Conservation (phyloP, 92 coral and sea anemone species). For the Virgularia gustaviana region DNA sequence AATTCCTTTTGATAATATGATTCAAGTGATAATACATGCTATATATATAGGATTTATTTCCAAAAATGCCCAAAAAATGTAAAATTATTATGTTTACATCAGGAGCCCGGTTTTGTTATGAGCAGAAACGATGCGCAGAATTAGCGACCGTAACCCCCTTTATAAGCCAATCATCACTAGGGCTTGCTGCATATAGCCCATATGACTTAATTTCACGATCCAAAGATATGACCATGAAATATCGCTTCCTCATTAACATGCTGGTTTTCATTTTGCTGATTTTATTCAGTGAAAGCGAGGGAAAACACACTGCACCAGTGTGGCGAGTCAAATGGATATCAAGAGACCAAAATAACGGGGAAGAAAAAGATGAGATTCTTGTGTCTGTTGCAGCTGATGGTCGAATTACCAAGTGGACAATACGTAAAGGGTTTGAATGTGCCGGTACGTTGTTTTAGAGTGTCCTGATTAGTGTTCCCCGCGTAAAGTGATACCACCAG, state of each 20-base stretch:
- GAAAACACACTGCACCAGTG: constrained; percentile 95
- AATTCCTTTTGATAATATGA: not conserved
- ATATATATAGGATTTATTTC: too few relatives aligned
- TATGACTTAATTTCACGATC: too few relatives aligned
- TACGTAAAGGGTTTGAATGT: constrained; percentile 92
- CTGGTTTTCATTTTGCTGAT: too few relatives aligned
- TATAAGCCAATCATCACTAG: too few relatives aligned
- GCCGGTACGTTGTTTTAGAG: constrained; percentile 61
- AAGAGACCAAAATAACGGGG: constrained; percentile 88
- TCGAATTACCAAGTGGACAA: constrained; percentile 97
- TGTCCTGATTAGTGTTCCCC: not conserved
- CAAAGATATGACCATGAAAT: too few relatives aligned
- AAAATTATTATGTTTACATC: too few relatives aligned
- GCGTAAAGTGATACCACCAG: not conserved
- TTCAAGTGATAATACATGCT: not conserved
- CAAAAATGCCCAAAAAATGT: too few relatives aligned
- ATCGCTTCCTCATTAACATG: too few relatives aligned
- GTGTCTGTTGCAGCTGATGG: constrained; percentile 98
- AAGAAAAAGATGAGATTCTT: constrained; percentile 90
- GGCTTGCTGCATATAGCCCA: too few relatives aligned
- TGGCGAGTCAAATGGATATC: constrained; percentile 98
- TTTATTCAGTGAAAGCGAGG: constrained; percentile 95
- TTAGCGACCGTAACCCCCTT: too few relatives aligned
- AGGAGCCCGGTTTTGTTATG: too few relatives aligned
- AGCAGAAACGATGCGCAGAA: too few relatives aligned